A percentile compares a stretch with the other conserved stretches of the same genome.
These are phyloP conservation scores for Drosophila incognita DNA, from an alignment of 2,888 invertebrate species.

Conservation along the genomic window DNA sequence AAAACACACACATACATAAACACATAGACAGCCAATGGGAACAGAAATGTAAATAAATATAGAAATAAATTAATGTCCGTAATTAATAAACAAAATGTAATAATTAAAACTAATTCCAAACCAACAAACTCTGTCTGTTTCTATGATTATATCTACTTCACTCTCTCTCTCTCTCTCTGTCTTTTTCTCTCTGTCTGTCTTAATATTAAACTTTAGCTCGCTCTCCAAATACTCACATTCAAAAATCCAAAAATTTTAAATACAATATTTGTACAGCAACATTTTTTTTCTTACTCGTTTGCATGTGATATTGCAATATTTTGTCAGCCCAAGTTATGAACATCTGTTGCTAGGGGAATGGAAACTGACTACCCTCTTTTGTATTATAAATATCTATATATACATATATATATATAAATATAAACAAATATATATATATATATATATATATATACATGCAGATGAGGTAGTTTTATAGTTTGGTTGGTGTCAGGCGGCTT, in stretches of 20 bases:
- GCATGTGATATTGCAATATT: slow-evolving; percentile 48
- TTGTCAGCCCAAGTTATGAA: neutral
- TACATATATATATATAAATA: neutral
- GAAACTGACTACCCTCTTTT: slow-evolving; percentile 1
- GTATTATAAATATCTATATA: neutral
- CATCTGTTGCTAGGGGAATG: slow-evolving; percentile 3
- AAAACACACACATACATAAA: slow-evolving; percentile 22
- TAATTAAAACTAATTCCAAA: slow-evolving; percentile 23
- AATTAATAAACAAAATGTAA: slow-evolving; percentile 5
- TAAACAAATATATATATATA: neutral
- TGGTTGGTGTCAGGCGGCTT: slow-evolving; percentile 12
- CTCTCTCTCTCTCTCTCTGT: slow-evolving; percentile 19
- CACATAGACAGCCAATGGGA: slow-evolving; percentile 28
- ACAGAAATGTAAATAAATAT: slow-evolving; percentile 52
- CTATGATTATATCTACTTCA: slow-evolving; percentile 2
- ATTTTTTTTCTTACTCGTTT: slow-evolving; percentile 33
- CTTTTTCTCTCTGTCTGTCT: slow-evolving; percentile 43
- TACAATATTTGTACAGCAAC: slow-evolving; percentile 46
- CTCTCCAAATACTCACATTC: slow-evolving; percentile 26
- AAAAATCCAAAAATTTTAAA: neutral
- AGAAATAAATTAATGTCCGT: slow-evolving; percentile 47
- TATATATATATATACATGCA: neutral
- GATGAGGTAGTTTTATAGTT: neutral
- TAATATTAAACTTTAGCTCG: slow-evolving; percentile 35
- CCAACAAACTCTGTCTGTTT: slow-evolving; percentile 25